Evolutionary conservation across 1,140 invertebrate species (phyloP).

Genomic region (Trigoniulus corallinus): DNA sequence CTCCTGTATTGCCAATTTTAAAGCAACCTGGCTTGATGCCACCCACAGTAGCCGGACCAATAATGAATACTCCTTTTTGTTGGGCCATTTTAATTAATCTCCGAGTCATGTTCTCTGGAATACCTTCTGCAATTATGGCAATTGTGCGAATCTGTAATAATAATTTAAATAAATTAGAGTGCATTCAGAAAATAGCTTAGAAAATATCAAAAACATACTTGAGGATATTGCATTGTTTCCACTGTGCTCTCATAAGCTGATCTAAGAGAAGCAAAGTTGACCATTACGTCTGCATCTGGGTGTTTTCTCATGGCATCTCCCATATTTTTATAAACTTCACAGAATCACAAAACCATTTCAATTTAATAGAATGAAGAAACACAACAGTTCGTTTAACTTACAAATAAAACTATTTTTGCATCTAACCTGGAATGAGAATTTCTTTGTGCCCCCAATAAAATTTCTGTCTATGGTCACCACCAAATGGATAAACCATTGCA

Average conservation of each 20-base stretch:
- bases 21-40: constrained; percentile 98
- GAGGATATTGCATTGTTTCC: constrained; percentile 79
- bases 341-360: constrained; percentile 15
- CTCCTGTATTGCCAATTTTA: constrained; percentile 98
- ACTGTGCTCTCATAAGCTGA: constrained; percentile 95
- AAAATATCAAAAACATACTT: constrained; percentile 29
- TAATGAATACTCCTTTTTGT: constrained; percentile 66
- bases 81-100: constrained; percentile 78
- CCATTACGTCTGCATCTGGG: constrained; percentile 83
- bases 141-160: constrained; percentile 64
- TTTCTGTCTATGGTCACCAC: constrained; percentile 97
- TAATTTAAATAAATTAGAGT: neutral
- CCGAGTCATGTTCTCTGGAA: constrained; percentile 94
- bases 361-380: neutral
- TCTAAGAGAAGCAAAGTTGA: constrained; percentile 96
- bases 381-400: neutral
- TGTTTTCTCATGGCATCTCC: constrained; percentile 90
- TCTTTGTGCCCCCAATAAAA: constrained; percentile 99
- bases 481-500: constrained; percentile 96
- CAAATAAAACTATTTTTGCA: neutral
- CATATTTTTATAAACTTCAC: constrained; percentile 89
- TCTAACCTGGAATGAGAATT: constrained; percentile 56
- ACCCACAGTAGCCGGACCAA: constrained; percentile 93
- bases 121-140: constrained; percentile 98
- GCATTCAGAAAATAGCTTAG: neutral